phyloP scores from a whole-genome alignment of 2,113 vertebrate species.

The Oryzias javanicus region DNA sequence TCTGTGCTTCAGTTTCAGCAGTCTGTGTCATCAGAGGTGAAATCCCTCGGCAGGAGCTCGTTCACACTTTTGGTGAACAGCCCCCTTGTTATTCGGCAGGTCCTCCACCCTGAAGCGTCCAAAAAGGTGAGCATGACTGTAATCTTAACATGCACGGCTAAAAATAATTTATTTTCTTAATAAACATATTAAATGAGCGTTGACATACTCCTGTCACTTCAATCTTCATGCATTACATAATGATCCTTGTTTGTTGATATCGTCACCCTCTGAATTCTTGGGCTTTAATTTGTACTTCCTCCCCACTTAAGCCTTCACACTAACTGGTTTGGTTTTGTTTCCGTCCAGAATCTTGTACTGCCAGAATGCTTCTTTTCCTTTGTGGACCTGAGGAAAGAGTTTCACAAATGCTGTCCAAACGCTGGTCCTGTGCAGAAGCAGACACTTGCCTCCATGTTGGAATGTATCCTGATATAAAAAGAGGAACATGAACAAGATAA shows the following conservation, averaged over 20 bases:
- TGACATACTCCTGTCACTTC: too few species aligned
- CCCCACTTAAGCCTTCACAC: not conserved
- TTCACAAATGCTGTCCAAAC: constrained; percentile 84
- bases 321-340: constrained; percentile 18
- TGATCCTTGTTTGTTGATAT: too few species aligned
- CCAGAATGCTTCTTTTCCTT: constrained; percentile 94
- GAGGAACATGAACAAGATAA: not conserved
- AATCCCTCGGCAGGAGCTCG: constrained; percentile 84
- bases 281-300: too few species aligned
- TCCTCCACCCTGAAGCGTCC: constrained; percentile 91
- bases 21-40: constrained; percentile 86
- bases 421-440: constrained; percentile 80
- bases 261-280: too few species aligned
- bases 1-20: constrained; percentile 83
- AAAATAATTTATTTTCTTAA: too few species aligned
- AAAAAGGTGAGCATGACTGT: constrained; percentile 83
- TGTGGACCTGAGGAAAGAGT: constrained; percentile 89
- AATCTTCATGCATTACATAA: too few species aligned
- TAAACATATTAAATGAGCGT: too few species aligned
- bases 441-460: constrained; percentile 85
- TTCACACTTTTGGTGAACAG: constrained; percentile 90
- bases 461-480: constrained; percentile 83
- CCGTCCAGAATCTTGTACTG: constrained; percentile 84
- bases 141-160: not conserved
- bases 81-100: constrained; percentile 88